Base-by-base conservation (phyloP, 2,113 vertebrate species). In the Felis catus region DNA sequence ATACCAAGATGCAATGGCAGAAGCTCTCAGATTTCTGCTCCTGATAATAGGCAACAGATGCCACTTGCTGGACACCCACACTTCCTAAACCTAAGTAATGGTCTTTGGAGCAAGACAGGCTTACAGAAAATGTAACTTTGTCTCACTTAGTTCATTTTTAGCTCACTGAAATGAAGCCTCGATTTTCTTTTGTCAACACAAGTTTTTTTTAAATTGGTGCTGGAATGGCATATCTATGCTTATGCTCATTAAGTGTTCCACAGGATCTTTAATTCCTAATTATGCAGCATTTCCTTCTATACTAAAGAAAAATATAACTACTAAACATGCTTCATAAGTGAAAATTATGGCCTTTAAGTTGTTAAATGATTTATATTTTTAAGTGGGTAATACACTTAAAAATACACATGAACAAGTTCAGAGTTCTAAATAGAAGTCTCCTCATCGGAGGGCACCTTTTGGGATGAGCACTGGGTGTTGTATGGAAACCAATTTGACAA, bases 301-400 rank as follows among this genome's bases (percentile, higher is more conserved):
- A 31, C 29, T 23, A 65, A 71, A 71, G 11, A 73, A 71, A 71
- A 7, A 55, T 27, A 51, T 55, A 27, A 31, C 84, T 95, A 82
- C 95, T 95, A 97, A 98, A 89, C 73, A 85, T 8, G 0, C 13
- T 83, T 96, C 66, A 97, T 86, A 93, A 97, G 96, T 81, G 94
- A 98, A 98, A 98, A 91, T 95, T 27, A 94, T 58, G 93, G 92
- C 65, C 96, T 97, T 53, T 89, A 70, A 76, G 10, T 36, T 48
- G 45, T 80, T 84, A 91, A 91, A 53, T 87, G 23, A 51, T 79
- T 79, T 33, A 45, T 61, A 45, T 61, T 92, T 68, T 45, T 71
- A 61, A 70, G 65, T 45, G 51, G 63, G 51, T 45, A 58, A 33
- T n/a, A 45, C 7, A 55, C 63, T 70, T 91, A 91, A 91, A 91